Evolutionary conservation across 2,113 vertebrate species (phyloP).

Genomic region (Sminthopsis crassicaudata): DNA sequence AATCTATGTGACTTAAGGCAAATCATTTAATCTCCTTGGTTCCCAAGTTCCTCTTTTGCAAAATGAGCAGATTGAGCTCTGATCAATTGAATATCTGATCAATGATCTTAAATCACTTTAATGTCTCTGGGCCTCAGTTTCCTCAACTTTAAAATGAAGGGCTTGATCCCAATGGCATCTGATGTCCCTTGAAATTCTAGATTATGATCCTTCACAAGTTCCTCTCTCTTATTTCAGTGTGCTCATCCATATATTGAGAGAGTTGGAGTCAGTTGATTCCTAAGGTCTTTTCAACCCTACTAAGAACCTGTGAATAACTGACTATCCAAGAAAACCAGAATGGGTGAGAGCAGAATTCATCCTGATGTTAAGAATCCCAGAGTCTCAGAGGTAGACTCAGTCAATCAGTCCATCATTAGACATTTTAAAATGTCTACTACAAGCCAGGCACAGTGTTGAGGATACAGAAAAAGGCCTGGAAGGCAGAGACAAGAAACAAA

Average conservation of each 20-base stretch:
- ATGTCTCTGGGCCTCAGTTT: neutral
- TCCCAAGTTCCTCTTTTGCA: neutral
- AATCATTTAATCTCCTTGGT: neutral
- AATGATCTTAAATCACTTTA: neutral
- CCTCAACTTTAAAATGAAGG: neutral
- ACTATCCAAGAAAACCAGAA: neutral
- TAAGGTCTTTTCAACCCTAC: neutral
- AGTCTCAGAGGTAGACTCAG: neutral
- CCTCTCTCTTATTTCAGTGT: neutral
- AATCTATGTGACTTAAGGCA: neutral
- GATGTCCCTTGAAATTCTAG: neutral
- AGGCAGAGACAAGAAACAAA: neutral
- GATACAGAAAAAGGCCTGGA: neutral
- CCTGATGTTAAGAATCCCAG: neutral
- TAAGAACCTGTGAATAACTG: neutral
- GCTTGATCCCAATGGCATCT: neutral
- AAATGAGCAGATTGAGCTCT: neutral
- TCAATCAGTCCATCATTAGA: too few species aligned
- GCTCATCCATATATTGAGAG: neutral
- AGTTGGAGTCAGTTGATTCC: neutral
- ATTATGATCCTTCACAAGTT: neutral
- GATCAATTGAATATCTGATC: neutral
- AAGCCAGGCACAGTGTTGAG: neutral
- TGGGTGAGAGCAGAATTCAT: neutral
- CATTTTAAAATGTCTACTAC: neutral